Evolutionary conservation across 1,140 invertebrate species (phyloP), one percentile per base, ranked within the genome.

Genomic region (Teleogryllus occipitalis): DNA sequence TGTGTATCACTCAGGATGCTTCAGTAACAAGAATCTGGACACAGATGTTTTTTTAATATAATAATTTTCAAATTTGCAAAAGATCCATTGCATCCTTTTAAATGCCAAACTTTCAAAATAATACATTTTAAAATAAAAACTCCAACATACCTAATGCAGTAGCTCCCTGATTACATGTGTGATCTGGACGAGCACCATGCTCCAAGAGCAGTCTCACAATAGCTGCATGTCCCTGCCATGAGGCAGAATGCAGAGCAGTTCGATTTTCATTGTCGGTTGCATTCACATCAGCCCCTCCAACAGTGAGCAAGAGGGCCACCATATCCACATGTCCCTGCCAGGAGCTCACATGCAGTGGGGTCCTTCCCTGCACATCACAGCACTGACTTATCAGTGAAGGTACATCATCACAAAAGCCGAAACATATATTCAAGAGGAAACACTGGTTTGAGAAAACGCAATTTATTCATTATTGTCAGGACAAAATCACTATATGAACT

Each of bases 281-380:
- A 85, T 98, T 96, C 0, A 97, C 93, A 84, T 93, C 90, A 5
- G 96, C 95, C 75, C 91, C 89, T 65, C 93, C 92, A 80, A 91
- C 88, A 81, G 92, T 91, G 49, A 98, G 88, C 27, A 98, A 87
- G 27, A 97, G 86, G 80, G 93, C 92, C 0, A 97, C 96, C 93
- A 98, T 97, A 79, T 97, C 94, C 1, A 89, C 86, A 84, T 97
- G 95, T 12, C 95, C 96, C 49, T 98, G 96, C 97, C 97, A 98
- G 47, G 96, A 92, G 27, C 96, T 95, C 0, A 98, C 96, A 86
- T 98, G 96, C 49, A 98, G 87, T 0, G 96, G 93, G 7, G 96
- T 97, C 78, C 96, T 90, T 54, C 96, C 96, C 90, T 92, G 81
- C 49, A 83, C 83, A 74, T 18, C 54, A 46, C 8, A 80, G 47